Evolutionary conservation across 2,113 vertebrate species (phyloP).

Genomic region (Dunckerocampus dactyliophorus): DNA sequence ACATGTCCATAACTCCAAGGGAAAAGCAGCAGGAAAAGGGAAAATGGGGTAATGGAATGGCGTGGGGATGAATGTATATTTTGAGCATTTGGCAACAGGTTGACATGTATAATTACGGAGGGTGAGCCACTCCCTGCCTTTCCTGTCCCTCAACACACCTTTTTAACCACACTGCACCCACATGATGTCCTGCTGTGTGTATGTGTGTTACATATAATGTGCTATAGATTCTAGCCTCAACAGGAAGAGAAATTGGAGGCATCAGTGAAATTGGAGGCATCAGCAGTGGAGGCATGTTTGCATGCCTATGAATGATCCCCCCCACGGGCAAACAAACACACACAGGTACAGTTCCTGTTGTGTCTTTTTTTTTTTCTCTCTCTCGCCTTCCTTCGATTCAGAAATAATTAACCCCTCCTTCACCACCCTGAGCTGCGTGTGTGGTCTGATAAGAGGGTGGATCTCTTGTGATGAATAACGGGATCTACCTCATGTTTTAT

Average conservation of each 20-base stretch:
- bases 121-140: conserved; percentile 51
- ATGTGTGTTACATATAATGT: conserved; percentile 25
- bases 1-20: conserved; percentile 21
- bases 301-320: conserved; percentile 47
- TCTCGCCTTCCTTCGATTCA: conserved; percentile 39
- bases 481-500: conserved; percentile 48
- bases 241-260: conserved; percentile 60
- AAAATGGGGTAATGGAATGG: conserved; percentile 40
- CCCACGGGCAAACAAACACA: conserved; percentile 48
- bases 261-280: too few species aligned
- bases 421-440: conserved; percentile 37
- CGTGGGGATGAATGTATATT: conserved; percentile 36
- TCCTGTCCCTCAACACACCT: conserved; percentile 58
- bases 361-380: conserved; percentile 43
- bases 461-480: conserved; percentile 54
- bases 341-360: conserved; percentile 64
- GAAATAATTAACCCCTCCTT: conserved; percentile 65
- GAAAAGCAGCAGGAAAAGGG: conserved; percentile 12
- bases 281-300: conserved; percentile 32
- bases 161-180: conserved; percentile 49
- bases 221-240: conserved; percentile 15
- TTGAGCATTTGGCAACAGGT: conserved; percentile 30
- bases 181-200: conserved; percentile 31
- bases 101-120: conserved; percentile 62
- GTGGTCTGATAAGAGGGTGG: conserved; percentile 57